Evolutionary conservation across 2,888 invertebrate species (phyloP), one percentile per base, ranked within the genome.

Genomic region (Noctua fimbriata): DNA sequence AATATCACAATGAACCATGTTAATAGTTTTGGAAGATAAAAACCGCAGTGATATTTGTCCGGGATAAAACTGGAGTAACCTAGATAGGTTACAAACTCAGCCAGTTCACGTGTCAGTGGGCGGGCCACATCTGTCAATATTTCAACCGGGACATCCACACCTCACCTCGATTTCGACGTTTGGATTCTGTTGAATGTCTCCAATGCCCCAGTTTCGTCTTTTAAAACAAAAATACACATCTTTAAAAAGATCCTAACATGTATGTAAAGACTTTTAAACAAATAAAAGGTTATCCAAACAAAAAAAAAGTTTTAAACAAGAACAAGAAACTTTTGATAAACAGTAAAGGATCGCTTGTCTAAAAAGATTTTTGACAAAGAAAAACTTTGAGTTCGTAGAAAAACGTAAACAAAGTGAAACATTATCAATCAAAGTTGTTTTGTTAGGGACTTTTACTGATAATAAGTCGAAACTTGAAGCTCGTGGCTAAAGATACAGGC

Each of bases 311-410:
- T 82, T 24, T 24, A 12, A 67, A 76, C n/a, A 70, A 71, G 60
- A 71, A 47, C 47, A 55, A 55, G 16, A 78, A 82, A 78, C 16
- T 83, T 75, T 36, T 67, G 32, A 24, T 18, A 70, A 28, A 70
- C 47, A 69, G 36, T 55, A 82, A 78, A 78, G 47, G 32, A 63
- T 72, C 67, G n/a, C 24, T 82, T 63, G 21, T 55, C 14, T 67
- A 14, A 60, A 55, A 78, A 83, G 14, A 72, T 69, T 78, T 16
- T 55, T 55, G 44, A 47, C 52, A 71, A 78, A 69, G 47, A 69
- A 47, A 78, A 63, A 69, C 16, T 71, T 67, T 14, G 10, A 12
- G 1, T 63, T 32, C 4, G 18, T 5, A 12, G 36, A 63, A 36
- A 28, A 80, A 47, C 36, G 6, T 63, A 28, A 69, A 65, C n/a